A percentile compares a stretch with the other conserved stretches of the same genome.
These are phyloP conservation scores for Solenopsis fugax DNA, from an alignment of 1,140 invertebrate species.

Conservation along the genomic window DNA sequence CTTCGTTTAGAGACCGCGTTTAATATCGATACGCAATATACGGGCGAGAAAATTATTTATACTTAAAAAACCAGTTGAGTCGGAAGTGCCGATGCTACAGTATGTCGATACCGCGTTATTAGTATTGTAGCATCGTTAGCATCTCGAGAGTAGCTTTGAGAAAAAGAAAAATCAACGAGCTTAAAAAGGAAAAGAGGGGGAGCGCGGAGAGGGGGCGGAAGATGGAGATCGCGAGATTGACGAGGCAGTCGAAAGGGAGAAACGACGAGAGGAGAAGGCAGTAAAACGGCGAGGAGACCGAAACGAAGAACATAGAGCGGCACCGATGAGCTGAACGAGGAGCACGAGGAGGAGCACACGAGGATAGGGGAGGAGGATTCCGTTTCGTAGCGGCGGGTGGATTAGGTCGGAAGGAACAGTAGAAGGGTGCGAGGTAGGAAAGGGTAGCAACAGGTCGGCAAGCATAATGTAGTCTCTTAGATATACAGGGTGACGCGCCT, in stretches of 20 bases:
- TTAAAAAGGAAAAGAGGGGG: neutral
- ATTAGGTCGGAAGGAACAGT: constrained; percentile 66
- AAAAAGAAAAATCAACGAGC: constrained; percentile 11
- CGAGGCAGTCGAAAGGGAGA: constrained; percentile 3
- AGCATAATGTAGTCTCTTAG: constrained; percentile 82
- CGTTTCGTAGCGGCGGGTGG: constrained; percentile 62
- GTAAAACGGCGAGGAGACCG: neutral
- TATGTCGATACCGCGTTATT: constrained; percentile 5
- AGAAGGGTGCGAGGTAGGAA: constrained; percentile 69
- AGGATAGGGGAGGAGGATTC: constrained; percentile 2
- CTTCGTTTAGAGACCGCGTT: constrained; percentile 27
- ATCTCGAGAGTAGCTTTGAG: neutral
- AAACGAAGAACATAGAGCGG: constrained; percentile 44
- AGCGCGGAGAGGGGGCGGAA: neutral
- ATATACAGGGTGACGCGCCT: constrained; percentile 70
- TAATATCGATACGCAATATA: neutral
- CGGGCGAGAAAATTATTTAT: constrained; percentile 22
- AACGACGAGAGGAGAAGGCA: neutral
- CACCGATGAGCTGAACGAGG: constrained; percentile 45
- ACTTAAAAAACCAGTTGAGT: neutral
- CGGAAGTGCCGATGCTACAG: constrained; percentile 16
- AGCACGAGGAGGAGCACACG: neutral
- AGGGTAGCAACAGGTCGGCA: constrained; percentile 84
- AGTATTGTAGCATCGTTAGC: constrained; percentile 20
- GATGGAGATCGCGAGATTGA: constrained; percentile 30